Evolutionary conservation across 2,113 vertebrate genomes (phyloP).

Genomic region (Chinchilla lanigera): DNA sequence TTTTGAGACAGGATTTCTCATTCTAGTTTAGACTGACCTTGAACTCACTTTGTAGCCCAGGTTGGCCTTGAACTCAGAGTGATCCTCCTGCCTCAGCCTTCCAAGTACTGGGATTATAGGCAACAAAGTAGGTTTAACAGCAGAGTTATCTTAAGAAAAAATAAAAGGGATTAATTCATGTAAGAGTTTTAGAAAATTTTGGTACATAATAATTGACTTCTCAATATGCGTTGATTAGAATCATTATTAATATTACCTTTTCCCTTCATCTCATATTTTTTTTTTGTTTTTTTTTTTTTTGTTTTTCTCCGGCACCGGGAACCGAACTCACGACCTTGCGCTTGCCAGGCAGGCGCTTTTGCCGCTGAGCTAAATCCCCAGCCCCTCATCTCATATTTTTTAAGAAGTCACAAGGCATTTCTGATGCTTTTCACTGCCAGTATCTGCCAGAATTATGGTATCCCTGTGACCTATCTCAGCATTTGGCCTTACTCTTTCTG

Average conservation of each 20-base stretch:
- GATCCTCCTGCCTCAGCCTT: too few relatives aligned
- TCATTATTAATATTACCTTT: neutral
- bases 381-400: rapidly evolving
- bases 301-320: too few relatives aligned
- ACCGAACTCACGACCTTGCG: too few relatives aligned
- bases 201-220: neutral
- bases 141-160: neutral
- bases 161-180: neutral
- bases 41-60: too few relatives aligned
- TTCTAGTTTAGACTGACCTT: too few relatives aligned
- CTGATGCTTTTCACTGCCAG: neutral
- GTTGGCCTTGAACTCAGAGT: too few relatives aligned
- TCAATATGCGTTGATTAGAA: neutral
- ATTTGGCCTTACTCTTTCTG: too few relatives aligned
- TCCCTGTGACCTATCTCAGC: neutral
- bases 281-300: too few relatives aligned
- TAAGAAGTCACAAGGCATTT: neutral
- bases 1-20: too few relatives aligned
- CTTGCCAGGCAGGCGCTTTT: too few relatives aligned
- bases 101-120: too few relatives aligned
- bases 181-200: neutral
- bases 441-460: rapidly evolving
- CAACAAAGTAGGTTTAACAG: neutral
- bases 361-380: too few relatives aligned
- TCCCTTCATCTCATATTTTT: neutral